Evolutionary conservation across 2,888 invertebrate species (phyloP), one percentile per base, ranked within the genome.

Genomic region (Oscheius onirici): DNA sequence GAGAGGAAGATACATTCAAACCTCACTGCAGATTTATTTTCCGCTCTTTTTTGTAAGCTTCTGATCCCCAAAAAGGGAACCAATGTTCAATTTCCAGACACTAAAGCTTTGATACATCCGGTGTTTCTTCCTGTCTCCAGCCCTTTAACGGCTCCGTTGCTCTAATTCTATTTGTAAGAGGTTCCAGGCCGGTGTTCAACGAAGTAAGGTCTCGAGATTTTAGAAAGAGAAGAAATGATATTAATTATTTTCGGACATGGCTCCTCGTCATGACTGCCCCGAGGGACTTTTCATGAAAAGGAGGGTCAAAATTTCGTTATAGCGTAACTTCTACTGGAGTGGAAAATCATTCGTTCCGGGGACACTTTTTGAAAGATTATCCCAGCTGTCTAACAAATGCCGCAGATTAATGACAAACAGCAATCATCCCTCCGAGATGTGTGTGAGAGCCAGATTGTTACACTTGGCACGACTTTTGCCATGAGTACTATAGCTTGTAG

Each of bases 351-450:
- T 34, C 34, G 34, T 34, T 34, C 34, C 34, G 34, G 34, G 34
- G 34, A 6, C 34, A 6, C 34, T 34, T 34, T 34, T 34, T 34
- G 34, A 34, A 34, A 34, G 8, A 34, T 34, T 34, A 8, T 34
- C 34, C 34, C 34, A 34, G 34, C 34, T 34, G 58, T 17, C 58
- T 63, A 63, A 63, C 63, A 63, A 63, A 63, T 63, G 63, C 63
- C 49, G 49, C 63, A 63, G 63, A 63, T 63, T 49, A 63, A 63
- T 63, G 63, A 63, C 63, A 63, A 34, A 63, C 63, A 63, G 46
- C 63, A 63, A 63, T 63, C 63, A 63, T 63, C 46, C 63, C 17
- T 6, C 52, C 54, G 11, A 26, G 46, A 5, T 5, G 5, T 8
- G 5, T 8, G 34, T 34, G 34, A 34, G 34, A 34, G 49, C 49